Evolutionary conservation across 2,113 vertebrate species (phyloP).

Genomic region (Halcyon senegalensis): DNA sequence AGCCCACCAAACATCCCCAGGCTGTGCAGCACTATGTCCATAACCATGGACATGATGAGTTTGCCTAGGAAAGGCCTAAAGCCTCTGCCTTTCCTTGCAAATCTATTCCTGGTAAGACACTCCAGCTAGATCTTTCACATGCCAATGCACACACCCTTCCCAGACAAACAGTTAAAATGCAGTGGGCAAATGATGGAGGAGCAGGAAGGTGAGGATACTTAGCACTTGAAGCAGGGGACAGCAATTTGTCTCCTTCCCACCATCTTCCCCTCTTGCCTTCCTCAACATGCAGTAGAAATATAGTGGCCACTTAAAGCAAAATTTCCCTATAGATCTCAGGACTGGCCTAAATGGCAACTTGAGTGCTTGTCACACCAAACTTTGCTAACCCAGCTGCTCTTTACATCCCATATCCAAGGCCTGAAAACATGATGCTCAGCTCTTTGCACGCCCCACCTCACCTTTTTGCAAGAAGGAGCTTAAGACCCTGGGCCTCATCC

Average conservation of each 20-base stretch:
- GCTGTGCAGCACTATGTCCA: background rate
- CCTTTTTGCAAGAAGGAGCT: background rate
- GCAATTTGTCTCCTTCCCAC: background rate
- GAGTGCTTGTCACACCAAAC: background rate
- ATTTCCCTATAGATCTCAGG: background rate
- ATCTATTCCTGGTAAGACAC: background rate
- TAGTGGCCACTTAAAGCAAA: background rate
- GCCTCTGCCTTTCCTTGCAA: background rate
- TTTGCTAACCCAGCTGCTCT: background rate
- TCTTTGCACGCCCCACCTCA: background rate
- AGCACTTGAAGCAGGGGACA: background rate
- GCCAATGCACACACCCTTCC: background rate
- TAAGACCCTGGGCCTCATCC: background rate
- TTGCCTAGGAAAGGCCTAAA: background rate
- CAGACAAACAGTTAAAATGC: background rate
- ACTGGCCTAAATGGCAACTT: background rate
- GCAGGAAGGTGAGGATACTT: background rate
- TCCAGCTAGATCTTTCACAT: background rate
- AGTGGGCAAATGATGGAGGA: background rate
- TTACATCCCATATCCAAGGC: background rate
- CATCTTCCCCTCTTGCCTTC: background rate
- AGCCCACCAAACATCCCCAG: background rate
- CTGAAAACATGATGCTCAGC: background rate
- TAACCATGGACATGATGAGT: background rate
- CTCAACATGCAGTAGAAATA: background rate